Base-by-base conservation (phyloP, 2,113 vertebrate species). In the Marcusenius ussheri region DNA sequence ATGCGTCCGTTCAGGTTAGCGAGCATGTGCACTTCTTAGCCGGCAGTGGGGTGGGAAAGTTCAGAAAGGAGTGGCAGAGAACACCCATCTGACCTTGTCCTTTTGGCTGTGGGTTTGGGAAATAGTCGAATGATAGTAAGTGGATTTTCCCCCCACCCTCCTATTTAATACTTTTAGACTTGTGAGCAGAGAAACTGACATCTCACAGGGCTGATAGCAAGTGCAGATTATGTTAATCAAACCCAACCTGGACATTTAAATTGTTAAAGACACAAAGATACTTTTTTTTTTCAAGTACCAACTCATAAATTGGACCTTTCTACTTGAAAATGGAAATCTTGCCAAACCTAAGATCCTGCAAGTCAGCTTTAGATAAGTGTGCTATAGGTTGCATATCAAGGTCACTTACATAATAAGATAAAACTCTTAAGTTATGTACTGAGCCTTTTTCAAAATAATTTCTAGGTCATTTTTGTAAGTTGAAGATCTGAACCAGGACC, bases 131-230 rank as follows among this genome's bases (percentile, higher is more conserved):
- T 35, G 70, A 35, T 39, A 35, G 35, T 77, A 77, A 77, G 70
- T 39, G 31, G 13, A 77, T 77, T 35, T 35, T 3, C 74, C 62
- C 66, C 77, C 19, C 15, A 83, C 88, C 70, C 31, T 13, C 46
- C 45, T 45, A 31, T 50, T 27, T 83, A 47, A 31, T 74, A 51
- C 49, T 45, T 83, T 53, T n/a, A 47, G 46, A 19, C 88, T 45
- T 51, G 46, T 89, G 88, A 89, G 74, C 88, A n/a, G 49, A 83
- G 31, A 89, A 80, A 89, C 31, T 15, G 19, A 45, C 11, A 83
- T 42, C 50, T 53, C 6, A 11, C 85, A 56, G 56, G 39, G 21
- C 45, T 51, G 70, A 35, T n/a, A 83, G 46, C 83, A 24, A 39
- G 6, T 21, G 47, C 50, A 53, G 27, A 51, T 39, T 39, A 27